Conservation (phyloP, 2,888 invertebrate genomes). For the Macrophya annulata region DNA sequence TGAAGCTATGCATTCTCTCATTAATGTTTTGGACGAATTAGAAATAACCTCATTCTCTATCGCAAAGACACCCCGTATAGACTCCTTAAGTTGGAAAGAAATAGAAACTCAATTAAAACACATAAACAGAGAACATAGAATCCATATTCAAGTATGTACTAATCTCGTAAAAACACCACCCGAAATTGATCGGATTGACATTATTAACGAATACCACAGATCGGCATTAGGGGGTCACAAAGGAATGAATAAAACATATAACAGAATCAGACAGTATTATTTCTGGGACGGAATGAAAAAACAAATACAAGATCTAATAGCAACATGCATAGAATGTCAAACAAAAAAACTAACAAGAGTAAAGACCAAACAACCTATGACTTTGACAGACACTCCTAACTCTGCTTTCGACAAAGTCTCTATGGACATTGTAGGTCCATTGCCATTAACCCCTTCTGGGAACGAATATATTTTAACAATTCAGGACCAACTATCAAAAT, state of each 20-base stretch:
- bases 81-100: too few relatives aligned
- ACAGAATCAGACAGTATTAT: constrained; percentile 49
- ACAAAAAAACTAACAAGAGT: constrained; percentile 38
- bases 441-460: not conserved
- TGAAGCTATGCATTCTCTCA: too few relatives aligned
- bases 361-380: constrained; percentile 53
- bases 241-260: not conserved
- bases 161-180: too few relatives aligned
- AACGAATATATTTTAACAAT: constrained; percentile 1
- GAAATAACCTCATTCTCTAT: too few relatives aligned
- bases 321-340: constrained; percentile 56
- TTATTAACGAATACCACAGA: too few relatives aligned
- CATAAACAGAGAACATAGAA: constrained; percentile 55
- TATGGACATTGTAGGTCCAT: constrained; percentile 46
- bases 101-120: constrained; percentile 73
- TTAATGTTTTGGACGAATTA: too few relatives aligned
- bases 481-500: constrained; percentile 1
- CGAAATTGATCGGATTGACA: too few relatives aligned
- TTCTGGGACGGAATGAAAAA: constrained; percentile 39
- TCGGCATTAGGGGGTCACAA: too few relatives aligned
- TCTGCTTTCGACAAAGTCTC: constrained; percentile 55
- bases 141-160: too few relatives aligned
- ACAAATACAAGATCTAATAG: constrained; percentile 53
- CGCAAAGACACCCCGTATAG: too few relatives aligned
- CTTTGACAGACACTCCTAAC: constrained; percentile 26